Base-by-base conservation (phyloP, 2,888 invertebrate species). In the Pyrochroa serraticornis region DNA sequence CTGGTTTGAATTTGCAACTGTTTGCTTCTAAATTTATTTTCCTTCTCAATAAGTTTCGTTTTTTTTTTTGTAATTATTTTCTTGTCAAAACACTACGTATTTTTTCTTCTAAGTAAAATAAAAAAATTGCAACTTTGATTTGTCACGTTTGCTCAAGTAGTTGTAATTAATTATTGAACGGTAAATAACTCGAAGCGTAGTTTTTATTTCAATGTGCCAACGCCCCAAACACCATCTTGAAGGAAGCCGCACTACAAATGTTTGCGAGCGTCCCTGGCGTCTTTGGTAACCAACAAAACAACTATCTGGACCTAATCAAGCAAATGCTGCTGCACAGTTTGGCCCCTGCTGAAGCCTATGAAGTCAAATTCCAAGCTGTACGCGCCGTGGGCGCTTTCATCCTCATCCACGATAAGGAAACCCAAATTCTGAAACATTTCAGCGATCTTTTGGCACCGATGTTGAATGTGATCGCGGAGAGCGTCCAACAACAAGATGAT, bases 201-300 rank as follows among this genome's bases (percentile, higher is more conserved):
- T 97, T 97, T 78, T 84, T 99, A 74, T 98, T 97, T 80, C 93
- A 95, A 77, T 95, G 95, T 80, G 95, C 95, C 45, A 92, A 88
- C 77, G 90, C 94, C 37, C 85, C 89, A 42, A 88, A 90, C 72
- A 84, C 92, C 22, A 87, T 90, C 63, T 83, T 96, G 56, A 95
- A 95, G 80, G 97, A 97, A 79, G 90, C 93, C 66, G 96, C 97
- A 36, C 87, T 99, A 51, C 88, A 94, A 67, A 94, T 99, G 84
- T 96, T 99, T 75, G 91, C 95, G 65, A 88, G 93, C 69, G 95
- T 97, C 33, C 98, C 99, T 14, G 94, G 95, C 34, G 92, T 98
- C 49, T 99, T 99, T 84, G 99, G 98, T 35, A 95, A 94, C 77
- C 92, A 95, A 75, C 96, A 98, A 77, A 85, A 87, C 62, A 91